Evolutionary conservation across 2,797 vertebrate species (phyloP), one percentile per base, ranked within the genome.

Genomic region (Lacerta agilis): DNA sequence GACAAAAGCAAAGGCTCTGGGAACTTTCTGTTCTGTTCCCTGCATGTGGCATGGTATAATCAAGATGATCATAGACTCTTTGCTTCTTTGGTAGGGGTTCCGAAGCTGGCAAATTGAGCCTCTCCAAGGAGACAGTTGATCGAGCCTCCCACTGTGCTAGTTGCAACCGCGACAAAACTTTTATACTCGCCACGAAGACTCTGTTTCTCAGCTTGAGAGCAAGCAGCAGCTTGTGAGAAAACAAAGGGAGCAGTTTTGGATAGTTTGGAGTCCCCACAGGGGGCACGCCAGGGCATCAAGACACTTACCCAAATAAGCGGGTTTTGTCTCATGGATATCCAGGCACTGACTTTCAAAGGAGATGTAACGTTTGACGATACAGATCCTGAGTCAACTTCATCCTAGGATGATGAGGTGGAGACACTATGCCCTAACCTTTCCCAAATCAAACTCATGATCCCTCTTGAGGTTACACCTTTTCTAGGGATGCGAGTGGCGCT

Each of bases 51-150:
- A 29, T 38, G 8, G 41, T 78, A 49, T 79, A 86, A 86, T 86
- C 76, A 71, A 55, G 64, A 67, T 69, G 85, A 86, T 86, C 76
- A 79, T 33, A 86, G 85, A 20, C 41, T 86, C 76, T 69, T 45
- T 86, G 55, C n/a, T 69, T 79, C 43, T 69, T 29, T 38, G 29
- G 43, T 45, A 17, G 41, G 41, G 77, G 20, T 69, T 79, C 41
- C 13, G 76, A 55, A 67, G 11, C 25, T 33, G 29, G n/a, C 49
- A 79, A 79, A 86, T 49, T 78, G 76, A 79, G 66, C 66, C 64
- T 79, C 85, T 58, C 10, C 5, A 38, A n/a, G 41, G 20, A 69
- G n/a, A 85, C 83, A 85, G 77, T 64, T 85, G 83, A 36, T 66
- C 36, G 9, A 43, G 41, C 7, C 71, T 58, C 82, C 45, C n/a